phyloP scores from a whole-genome alignment of 2,888 invertebrate genomes.

The Tetranychus truncatus region DNA sequence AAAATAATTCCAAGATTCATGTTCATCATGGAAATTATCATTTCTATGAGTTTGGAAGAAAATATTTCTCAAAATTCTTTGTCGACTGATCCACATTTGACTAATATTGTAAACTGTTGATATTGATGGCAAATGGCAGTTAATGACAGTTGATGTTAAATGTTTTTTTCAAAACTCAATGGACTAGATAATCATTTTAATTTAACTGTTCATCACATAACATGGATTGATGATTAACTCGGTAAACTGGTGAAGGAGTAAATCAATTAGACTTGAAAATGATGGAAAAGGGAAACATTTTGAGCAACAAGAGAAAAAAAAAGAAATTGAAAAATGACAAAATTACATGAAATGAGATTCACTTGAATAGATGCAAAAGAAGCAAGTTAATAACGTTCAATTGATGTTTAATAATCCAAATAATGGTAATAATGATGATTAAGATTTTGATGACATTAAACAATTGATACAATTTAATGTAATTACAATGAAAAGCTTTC shows the following conservation, averaged over 20 bases:
- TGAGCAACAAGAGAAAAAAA: too few relatives aligned
- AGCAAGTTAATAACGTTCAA: too few relatives aligned
- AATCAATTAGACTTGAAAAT: not conserved
- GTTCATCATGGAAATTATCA: not conserved
- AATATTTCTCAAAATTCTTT: not conserved
- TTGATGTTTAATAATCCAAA: too few relatives aligned
- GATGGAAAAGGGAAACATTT: not conserved
- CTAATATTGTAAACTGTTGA: not conserved
- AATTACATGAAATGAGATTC: too few relatives aligned
- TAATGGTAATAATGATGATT: too few relatives aligned
- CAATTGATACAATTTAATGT: too few relatives aligned
- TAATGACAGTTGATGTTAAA: not conserved
- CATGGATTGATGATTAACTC: not conserved
- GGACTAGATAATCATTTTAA: not conserved
- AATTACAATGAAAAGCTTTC: too few relatives aligned
- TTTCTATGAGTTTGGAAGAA: not conserved
- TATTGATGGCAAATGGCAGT: not conserved
- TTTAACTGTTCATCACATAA: not conserved
- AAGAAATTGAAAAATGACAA: too few relatives aligned
- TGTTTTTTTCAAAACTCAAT: not conserved
- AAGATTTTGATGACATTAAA: too few relatives aligned
- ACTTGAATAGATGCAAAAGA: too few relatives aligned
- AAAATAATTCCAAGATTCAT: not conserved
- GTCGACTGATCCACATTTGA: not conserved
- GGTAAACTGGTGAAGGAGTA: not conserved